A percentile compares a stretch with the other conserved stretches of the same genome.
These are phyloP conservation scores for Cololabis saira DNA, from an alignment of 2,113 vertebrate genomes.

Conservation along the genomic window DNA sequence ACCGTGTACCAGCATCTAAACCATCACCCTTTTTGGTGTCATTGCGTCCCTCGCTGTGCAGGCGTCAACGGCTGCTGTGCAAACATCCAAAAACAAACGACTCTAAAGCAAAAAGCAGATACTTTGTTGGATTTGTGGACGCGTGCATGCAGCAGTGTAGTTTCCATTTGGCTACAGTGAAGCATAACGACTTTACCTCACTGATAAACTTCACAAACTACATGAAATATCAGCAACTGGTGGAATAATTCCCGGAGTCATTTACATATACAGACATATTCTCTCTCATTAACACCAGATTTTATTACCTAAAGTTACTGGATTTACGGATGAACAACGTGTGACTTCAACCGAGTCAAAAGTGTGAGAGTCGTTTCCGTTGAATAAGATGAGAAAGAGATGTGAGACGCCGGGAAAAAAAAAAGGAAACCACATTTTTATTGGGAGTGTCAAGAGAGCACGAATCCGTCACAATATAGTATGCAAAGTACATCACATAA, in stretches of 20 bases:
- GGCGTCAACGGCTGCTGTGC: no score
- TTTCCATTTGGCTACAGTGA: no score
- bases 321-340: constrained; percentile 14
- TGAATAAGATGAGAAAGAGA: constrained; percentile 38
- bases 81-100: no score
- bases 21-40: no score
- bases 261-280: neutral
- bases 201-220: no score
- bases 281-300: constrained; percentile 18
- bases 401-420: constrained; percentile 9
- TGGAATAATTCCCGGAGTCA: neutral
- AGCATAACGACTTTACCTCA: no score
- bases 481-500: constrained; percentile 65
- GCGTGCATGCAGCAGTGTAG: no score
- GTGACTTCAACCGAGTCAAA: constrained; percentile 17
- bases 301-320: neutral
- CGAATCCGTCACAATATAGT: constrained; percentile 60
- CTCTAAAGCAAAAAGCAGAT: no score
- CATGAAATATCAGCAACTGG: neutral
- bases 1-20: no score
- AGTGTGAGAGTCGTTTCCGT: neutral
- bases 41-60: no score
- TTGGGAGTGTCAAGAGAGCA: constrained; percentile 63
- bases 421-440: constrained; percentile 69
- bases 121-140: no score